Base-by-base conservation (phyloP, 2,888 invertebrate species). In the Sinohyriopsis cumingii region DNA sequence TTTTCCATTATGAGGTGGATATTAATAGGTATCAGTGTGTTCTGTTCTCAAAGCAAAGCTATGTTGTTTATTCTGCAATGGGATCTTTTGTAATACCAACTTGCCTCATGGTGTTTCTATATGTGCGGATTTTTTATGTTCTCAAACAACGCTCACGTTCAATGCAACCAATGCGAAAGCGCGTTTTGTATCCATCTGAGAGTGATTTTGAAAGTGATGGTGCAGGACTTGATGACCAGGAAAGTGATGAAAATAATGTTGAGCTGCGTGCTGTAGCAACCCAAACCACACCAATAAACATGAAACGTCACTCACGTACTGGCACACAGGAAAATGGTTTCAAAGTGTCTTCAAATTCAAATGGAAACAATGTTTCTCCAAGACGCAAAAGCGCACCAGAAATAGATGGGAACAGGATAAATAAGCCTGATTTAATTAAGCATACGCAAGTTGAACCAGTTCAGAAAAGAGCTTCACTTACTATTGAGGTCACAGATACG, bases 51-150 rank as follows among this genome's bases (percentile, higher is more conserved):
- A 84, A 85, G 6, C 80, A 85, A 56, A 86, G 88, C 65, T 90
- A 89, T 67, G 90, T 90, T 12, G 77, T 90, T 6, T 90, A 90
- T 78, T 89, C 89, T 5, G 89, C 89, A 5, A 83, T 87, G 70
- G 88, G 89, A 9, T 90, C 90, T 3, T 90, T 90, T 77, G 86
- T 88, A 67, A 84, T 90, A 33, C 90, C 90, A 19, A 84, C 88
- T 57, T 77, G 86, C 64, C 78, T 90, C 55, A 89, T 90, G 83
- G 76, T 87, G 7, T 86, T 89, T 70, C 79, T 90, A 53, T 90
- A 90, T 75, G 81, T 88, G 7, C 82, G 87, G 63, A 90, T 90
- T 63, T 90, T 89, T 77, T 77, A 79, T 22, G 88, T 88, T 24
- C 77, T 90, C 20, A 82, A 85, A 67, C 81, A 84, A 69, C 81